phyloP scores from a whole-genome alignment of 2,113 vertebrate genomes.

The Oreochromis niloticus region DNA sequence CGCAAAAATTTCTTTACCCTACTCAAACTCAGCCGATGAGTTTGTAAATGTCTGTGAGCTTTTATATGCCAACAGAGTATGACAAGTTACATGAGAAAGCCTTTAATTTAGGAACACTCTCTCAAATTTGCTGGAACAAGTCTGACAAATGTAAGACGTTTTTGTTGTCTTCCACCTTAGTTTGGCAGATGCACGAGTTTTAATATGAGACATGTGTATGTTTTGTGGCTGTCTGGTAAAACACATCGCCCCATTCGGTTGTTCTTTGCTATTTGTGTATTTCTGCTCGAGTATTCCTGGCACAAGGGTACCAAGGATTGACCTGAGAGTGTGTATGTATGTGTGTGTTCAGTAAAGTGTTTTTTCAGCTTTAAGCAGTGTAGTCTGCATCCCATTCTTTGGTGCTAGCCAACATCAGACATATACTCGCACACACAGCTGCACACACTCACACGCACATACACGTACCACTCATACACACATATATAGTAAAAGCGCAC shows the following conservation, averaged over 20 bases:
- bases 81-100: not conserved
- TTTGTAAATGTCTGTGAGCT: not conserved
- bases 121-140: not conserved
- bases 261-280: conserved; percentile 39
- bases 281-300: not conserved
- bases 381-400: conserved; percentile 38
- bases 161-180: not conserved
- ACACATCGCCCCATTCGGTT: not conserved
- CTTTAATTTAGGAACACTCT: not conserved
- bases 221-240: conserved; percentile 16
- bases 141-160: not conserved
- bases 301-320: not conserved
- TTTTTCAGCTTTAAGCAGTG: conserved; percentile 2
- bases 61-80: not conserved
- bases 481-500: not conserved
- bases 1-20: not conserved
- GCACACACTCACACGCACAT: not conserved
- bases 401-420: conserved; percentile 39
- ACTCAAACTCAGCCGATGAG: not conserved
- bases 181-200: conserved; percentile 14
- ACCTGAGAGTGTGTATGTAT: not conserved
- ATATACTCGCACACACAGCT: not conserved
- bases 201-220: conserved; percentile 15
- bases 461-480: not conserved
- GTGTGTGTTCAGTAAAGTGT: not conserved